Base-by-base conservation (phyloP, 1,140 invertebrate species). In the Drosophila leontia region DNA sequence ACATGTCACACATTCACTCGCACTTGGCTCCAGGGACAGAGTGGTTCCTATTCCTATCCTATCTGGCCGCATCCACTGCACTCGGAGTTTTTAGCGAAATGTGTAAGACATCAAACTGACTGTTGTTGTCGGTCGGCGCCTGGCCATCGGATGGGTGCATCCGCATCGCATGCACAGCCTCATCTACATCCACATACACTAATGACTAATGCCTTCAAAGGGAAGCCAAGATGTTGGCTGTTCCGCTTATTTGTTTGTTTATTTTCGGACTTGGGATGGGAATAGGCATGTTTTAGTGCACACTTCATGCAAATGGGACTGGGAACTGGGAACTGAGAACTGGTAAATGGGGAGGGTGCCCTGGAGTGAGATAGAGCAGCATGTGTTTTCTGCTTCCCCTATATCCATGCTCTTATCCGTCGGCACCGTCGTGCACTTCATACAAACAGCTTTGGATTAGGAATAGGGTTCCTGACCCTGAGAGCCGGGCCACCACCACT, bases 381-480 rank as follows among this genome's bases (percentile, higher is more conserved):
- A 81, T 83, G 58, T 86, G 80, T 55, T 71, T 45, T 44, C 32
- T 34, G 48, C 47, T 62, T 37, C 44, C 61, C 61, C 50, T n/a
- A 12, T 19, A n/a, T 44, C 42, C 34, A 71, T 72, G 51, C 65
- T 29, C 44, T 9, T 77, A 75, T 82, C 78, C 68, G 68, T 87
- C 83, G 82, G 48, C 84, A 88, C 83, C 58, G 74, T 17, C 48
- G 78, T 80, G 77, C 84, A 71, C 75, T 71, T 74, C 50, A 84
- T 77, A 71, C 72, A 87, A 53, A 74, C 61, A 62, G 63, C 39
- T 35, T 55, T n/a, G 13, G 58, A 64, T 51, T 77, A 41, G 56
- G 72, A 87, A 80, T 77, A 88, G 80, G 85, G 80, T 84, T 88
- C 74, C 84, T 88, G 84, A 88, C 84, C 84, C 84, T 88, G 80